These are phyloP conservation scores for Rutpela maculata DNA, from an alignment of 2,888 invertebrate species.

Conservation along the genomic window DNA sequence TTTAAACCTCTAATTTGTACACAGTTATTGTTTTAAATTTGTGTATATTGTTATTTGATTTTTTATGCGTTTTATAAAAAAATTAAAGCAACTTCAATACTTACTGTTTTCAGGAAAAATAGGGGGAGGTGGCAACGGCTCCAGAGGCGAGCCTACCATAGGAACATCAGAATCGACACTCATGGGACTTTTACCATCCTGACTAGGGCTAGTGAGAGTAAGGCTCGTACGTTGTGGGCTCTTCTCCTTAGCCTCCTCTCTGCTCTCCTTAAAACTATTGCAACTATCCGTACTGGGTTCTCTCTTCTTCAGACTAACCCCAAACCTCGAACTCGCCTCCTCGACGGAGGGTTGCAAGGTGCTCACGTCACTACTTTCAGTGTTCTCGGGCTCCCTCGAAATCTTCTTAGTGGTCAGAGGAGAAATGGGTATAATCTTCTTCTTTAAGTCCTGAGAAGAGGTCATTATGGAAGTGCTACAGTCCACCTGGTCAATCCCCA, in stretches of 20 bases:
- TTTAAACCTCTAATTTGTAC: too few relatives aligned
- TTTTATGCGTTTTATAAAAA: background rate
- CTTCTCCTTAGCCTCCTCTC: slow-evolving; percentile 71
- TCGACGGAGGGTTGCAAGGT: slow-evolving; percentile 82
- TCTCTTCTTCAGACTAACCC: slow-evolving; percentile 82
- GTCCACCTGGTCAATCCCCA: slow-evolving; percentile 63
- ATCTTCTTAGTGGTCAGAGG: slow-evolving; percentile 69
- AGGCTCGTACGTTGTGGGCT: slow-evolving; percentile 71
- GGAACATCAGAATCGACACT: slow-evolving; percentile 73
- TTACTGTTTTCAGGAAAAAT: slow-evolving; percentile 68
- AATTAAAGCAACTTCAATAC: slow-evolving; percentile 43
- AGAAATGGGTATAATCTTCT: slow-evolving; percentile 68
- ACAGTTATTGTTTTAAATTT: too few relatives aligned
- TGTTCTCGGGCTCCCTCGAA: slow-evolving; percentile 61
- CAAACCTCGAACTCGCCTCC: slow-evolving; percentile 83
- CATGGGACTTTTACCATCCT: slow-evolving; percentile 71
- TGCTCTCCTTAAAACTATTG: slow-evolving; percentile 75
- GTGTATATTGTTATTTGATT: too few relatives aligned
- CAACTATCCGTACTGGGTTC: slow-evolving; percentile 79
- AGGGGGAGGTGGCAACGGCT: slow-evolving; percentile 72
- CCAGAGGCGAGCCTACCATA: slow-evolving; percentile 74
- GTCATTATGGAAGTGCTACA: slow-evolving; percentile 66
- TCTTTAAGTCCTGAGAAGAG: slow-evolving; percentile 67
- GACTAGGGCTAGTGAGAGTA: slow-evolving; percentile 71
- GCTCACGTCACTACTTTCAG: slow-evolving; percentile 75